These are phyloP conservation scores for Upupa epops DNA, from an alignment of 2,113 vertebrate species.

Conservation along the genomic window DNA sequence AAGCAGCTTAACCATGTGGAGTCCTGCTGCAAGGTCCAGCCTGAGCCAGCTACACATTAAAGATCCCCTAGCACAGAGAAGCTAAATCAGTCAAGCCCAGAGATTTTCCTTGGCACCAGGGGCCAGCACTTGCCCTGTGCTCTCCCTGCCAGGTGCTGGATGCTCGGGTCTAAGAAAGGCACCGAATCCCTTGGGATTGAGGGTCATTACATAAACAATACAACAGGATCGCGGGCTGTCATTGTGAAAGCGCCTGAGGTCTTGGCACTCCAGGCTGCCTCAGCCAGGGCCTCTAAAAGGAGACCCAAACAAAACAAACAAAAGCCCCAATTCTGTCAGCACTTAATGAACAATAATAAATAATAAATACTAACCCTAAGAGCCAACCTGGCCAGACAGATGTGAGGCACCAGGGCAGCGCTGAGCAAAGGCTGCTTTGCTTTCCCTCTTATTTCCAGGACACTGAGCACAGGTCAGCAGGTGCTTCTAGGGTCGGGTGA, in stretches of 20 bases:
- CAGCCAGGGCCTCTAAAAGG: conserved; percentile 23
- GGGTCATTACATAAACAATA: conserved; percentile 41
- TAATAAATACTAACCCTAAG: conserved; percentile 41
- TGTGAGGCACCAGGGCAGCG: not conserved
- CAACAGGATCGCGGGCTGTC: conserved; percentile 21
- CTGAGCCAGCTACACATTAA: not conserved
- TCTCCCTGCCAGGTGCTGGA: conserved; percentile 29
- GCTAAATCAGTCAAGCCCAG: not conserved
- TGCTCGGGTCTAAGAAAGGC: not conserved
- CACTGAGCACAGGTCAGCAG: fast-evolving
- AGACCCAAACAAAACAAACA: conserved; percentile 65
- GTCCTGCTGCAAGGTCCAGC: not conserved
- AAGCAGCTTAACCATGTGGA: not conserved
- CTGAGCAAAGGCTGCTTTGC: not conserved
- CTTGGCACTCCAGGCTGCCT: conserved; percentile 8
- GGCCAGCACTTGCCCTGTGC: not conserved
- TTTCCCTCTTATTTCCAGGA: not conserved
- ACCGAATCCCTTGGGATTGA: conserved; percentile 28
- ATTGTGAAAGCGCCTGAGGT: conserved; percentile 29
- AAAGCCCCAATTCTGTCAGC: conserved; percentile 34
- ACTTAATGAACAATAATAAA: conserved; percentile 52
- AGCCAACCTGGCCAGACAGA: conserved; percentile 14
- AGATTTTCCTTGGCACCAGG: conserved; percentile 18
- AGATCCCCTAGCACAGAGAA: not conserved
- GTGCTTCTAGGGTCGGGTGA: not conserved